These are phyloP conservation scores for Protonibea diacanthus DNA, from an alignment of 2,797 vertebrate genomes.

Conservation along the genomic window DNA sequence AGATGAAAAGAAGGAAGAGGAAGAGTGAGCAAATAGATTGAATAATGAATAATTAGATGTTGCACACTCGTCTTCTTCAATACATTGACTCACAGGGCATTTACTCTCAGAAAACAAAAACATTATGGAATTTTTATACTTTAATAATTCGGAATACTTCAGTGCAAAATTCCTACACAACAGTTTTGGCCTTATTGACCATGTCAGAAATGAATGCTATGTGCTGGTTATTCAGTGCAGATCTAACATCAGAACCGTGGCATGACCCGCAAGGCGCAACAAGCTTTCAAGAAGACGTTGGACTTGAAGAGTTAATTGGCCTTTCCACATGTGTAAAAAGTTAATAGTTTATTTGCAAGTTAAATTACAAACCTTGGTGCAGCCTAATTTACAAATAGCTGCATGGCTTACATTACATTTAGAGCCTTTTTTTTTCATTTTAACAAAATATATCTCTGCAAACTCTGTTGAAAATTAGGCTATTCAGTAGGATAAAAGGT, in stretches of 20 bases:
- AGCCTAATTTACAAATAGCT: neutral
- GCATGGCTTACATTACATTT: neutral
- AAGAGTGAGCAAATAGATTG: conserved; percentile 6
- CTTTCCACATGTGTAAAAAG: too few species aligned
- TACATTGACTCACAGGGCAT: conserved; percentile 5
- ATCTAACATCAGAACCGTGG: neutral
- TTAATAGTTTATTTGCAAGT: too few species aligned
- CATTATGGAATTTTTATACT: conserved; percentile 16
- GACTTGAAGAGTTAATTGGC: too few species aligned
- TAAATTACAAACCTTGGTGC: neutral
- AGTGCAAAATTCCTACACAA: conserved; percentile 2
- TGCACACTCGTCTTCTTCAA: neutral
- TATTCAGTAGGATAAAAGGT: neutral
- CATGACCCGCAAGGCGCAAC: neutral
- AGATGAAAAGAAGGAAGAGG: conserved; percentile 26
- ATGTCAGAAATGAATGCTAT: neutral
- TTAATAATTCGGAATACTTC: neutral
- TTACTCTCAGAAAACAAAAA: conserved; percentile 2
- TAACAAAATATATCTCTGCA: neutral
- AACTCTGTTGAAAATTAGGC: neutral
- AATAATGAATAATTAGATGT: neutral
- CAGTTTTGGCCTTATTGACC: neutral
- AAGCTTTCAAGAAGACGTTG: too few species aligned
- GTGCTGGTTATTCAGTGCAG: neutral
- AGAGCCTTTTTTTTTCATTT: neutral